Base-by-base conservation (phyloP, 53 echinoderm and acorn worm species). In the Glandiceps talaboti region DNA sequence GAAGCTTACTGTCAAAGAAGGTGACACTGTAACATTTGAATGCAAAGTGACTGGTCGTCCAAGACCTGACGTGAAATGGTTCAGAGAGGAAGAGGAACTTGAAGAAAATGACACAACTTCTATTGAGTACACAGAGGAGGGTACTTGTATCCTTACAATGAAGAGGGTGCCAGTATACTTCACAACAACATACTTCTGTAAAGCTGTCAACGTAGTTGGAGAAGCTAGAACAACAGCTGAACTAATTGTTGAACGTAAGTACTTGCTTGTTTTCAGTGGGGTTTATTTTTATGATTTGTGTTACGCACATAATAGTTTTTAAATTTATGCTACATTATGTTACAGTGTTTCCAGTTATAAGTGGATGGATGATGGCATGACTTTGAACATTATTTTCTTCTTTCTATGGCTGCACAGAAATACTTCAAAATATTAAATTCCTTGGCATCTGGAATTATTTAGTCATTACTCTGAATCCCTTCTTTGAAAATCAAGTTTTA, bases 121-220 rank as follows among this genome's bases (percentile, higher is more conserved):
- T 78, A 88, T 88, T 29, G 91, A 91, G 85, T 79, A 82, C 73
- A 29, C 84, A 14, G 82, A 32, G n/a, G 88, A 88, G 30, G 88
- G 91, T 30, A 81, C 74, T 0, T 85, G 91, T 73, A 76, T 77
- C 14, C 88, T 91, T 33, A 88, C 85, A 28, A 91, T 91, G 33
- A 76, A 77, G 1, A 88, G 85, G 29, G 91, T 91, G 72, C 75
- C 80, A 28, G 76, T 80, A 1, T 82, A 88, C 77, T 87, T 88
- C 27, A 85, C 87, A 74, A 88, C 88, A 27, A 82, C 82, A 29
- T 91, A 91, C 83, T 74, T 79, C 0, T 91, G 93, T 0, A 88
- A 89, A 83, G 97, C 97, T 29, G 77, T 87, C 29, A 93, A 96
- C 85, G 89, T 89, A 83, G 97, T 91, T 31, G 97, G 97, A 75